These are phyloP conservation scores for Petrolisthes manimaculis DNA, from an alignment of 2,888 invertebrate species.

Conservation along the genomic window DNA sequence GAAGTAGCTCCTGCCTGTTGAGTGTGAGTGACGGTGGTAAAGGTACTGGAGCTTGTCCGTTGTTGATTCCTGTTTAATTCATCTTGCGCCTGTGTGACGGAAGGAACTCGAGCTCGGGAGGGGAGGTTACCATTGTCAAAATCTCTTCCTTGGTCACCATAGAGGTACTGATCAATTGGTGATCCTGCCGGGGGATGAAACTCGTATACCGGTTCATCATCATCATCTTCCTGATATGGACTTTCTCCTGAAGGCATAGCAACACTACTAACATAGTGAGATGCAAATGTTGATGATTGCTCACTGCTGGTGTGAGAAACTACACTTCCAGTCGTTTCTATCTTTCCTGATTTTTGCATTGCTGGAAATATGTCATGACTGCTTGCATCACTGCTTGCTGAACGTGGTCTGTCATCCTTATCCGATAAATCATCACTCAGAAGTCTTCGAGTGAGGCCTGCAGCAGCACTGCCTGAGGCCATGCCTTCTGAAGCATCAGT, in stretches of 20 bases:
- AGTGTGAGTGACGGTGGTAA: conserved; percentile 33
- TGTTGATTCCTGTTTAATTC: conserved; percentile 47
- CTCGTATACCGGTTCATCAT: conserved; percentile 60
- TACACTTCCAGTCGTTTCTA: conserved; percentile 19
- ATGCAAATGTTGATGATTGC: not conserved
- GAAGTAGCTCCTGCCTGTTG: conserved; percentile 42
- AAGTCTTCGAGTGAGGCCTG: conserved; percentile 36
- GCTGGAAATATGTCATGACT: conserved; percentile 19
- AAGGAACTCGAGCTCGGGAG: conserved; percentile 50
- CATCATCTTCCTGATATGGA: conserved; percentile 55
- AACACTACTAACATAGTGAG: conserved; percentile 27
- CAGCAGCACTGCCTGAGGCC: conserved; percentile 40
- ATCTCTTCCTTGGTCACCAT: conserved; percentile 42
- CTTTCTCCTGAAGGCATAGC: not conserved
- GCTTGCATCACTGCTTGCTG: conserved; percentile 39
- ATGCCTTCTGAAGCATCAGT: conserved; percentile 50
- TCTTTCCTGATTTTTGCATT: conserved; percentile 12
- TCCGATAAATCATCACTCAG: conserved; percentile 46
- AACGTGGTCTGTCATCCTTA: conserved; percentile 43
- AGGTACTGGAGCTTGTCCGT: conserved; percentile 40
- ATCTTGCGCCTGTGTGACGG: conserved; percentile 50
- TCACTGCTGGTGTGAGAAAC: not conserved
- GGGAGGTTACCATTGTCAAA: conserved; percentile 59
- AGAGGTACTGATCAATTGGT: conserved; percentile 43
- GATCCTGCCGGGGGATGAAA: conserved; percentile 46